Evolutionary conservation across 2,113 vertebrate species (phyloP), one percentile per base, ranked within the genome.

Genomic region (Phycodurus eques): DNA sequence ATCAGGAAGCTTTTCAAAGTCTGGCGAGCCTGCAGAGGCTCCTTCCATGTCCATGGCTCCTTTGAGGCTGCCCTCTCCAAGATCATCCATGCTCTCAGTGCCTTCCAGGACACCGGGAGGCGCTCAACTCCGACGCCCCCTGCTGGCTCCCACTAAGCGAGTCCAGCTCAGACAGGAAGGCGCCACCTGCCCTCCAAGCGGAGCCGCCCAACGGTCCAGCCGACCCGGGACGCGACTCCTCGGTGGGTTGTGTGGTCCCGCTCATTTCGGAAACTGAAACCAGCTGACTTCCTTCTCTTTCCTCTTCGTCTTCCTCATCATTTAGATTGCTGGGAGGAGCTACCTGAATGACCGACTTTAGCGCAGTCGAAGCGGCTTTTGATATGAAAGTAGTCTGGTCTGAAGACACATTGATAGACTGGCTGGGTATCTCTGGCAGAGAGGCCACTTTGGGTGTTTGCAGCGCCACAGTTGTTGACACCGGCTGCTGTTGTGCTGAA

Each of bases 191-290:
- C 65, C 86, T 80, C 91, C 91, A 93, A 43, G 85, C 70, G 4
- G 92, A 87, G 2, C 88, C 89, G 0, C 86, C 85, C 0, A 75
- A 67, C 2, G 74, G 81, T n/a, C 93, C 92, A 2, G 84, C 92
- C 0, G 93, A 94, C 1, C 90, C 93, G 1, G 93, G 93, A 7
- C 87, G 88, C 54, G 93, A 93, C 62, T 93, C 92, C 67, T 93
- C 92, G 0, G 92, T 93, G 22, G 91, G 91, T 79, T 93, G 92
- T 2, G 93, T 92, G 47, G 92, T 92, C n/a, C 93, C 92, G 57
- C 93, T 94, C 93, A 94, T 93, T 70, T 94, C 93, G 20, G 92
- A 94, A 54, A 92, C 70, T 2, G 93, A 94, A 44, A 93, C 88
- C 72, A 86, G 73, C 79, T 93, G 92, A 68, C 92, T 93, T 42